Base-by-base conservation (phyloP, 2,797 vertebrate species). In the Eidolon dupreanum region DNA sequence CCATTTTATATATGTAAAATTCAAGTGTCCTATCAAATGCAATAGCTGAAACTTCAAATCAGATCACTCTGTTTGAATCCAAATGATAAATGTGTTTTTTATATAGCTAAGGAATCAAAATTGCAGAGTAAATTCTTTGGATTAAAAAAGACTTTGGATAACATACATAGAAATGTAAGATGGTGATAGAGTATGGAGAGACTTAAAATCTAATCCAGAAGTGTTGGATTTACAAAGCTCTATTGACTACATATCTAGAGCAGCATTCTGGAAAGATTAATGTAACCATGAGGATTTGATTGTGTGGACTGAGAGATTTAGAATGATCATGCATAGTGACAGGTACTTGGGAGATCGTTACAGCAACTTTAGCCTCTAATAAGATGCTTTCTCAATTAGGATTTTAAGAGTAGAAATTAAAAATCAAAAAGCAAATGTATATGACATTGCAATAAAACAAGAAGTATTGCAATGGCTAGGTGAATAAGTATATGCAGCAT, bases 221-320 rank as follows among this genome's bases (percentile, higher is more conserved):
- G 8, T 63, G 8, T 26, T 82, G 16, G 17, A 11, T 46, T 57
- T 10, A 51, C 49, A 51, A 78, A 36, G 4, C 31, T 10, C 3
- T 70, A 2, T n/a, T 26, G 51, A 51, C 6, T 65, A 5, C 5
- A 7, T 38, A 70, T 28, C 4, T 11, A 26, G 19, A 59, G 10
- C 20, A 33, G 4, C 28, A 28, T 70, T 71, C 68, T 24, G 15
- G 16, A 73, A 95, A 90, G 51, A 93, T n/a, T 16, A 74, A 81
- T 51, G 55, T n/a, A 46, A 28, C 46, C 6, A 16, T 26, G 20
- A 68, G 38, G 59, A 36, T 78, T 57, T 65, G 22, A 68, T 16
- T 43, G 2, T 19, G 12, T 59, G 74, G 20, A 33, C 0, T 8
- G 31, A 78, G 41, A 71, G 22, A 61, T 57, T 88, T 26, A 38